Base-by-base conservation (phyloP, 2,888 invertebrate genomes). In the Noctua janthe region DNA sequence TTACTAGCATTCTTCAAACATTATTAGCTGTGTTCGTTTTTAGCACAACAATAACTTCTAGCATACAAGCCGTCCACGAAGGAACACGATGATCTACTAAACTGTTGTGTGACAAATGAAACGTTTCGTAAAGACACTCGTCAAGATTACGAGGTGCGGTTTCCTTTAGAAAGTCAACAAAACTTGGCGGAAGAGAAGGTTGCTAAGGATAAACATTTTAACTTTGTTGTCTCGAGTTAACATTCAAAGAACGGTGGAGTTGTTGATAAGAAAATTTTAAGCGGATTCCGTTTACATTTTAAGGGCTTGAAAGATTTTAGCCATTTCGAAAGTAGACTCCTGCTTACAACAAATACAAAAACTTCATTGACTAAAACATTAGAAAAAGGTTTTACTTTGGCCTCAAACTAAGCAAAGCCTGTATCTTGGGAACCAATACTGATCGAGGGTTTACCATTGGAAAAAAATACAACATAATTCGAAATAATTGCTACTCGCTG, bases 81-180 rank as follows among this genome's bases (percentile, higher is more conserved):
- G 29, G 29, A 8, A 64, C 67, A 35, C 6, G 47, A 64, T 62
- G 47, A 64, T 62, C 56, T 51, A 70, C 7, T 71, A 29, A 82
- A 47, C 39, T 39, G 73, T 70, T 66, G 71, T 74, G 23, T 74
- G 73, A 69, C 74, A 75, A 82, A 86, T 71, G 56, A 49, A 62
- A 51, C 39, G 72, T 79, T 80, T 64, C 70, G 62, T 54, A 69
- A 84, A 75, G 51, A 23, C 23, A 29, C 8, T 49, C 47, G 64
- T 43, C 23, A 15, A 17, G 74, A 43, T 64, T 13, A 23, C 54
- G 13, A 74, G 74, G 66, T 29, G 62, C 67, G 56, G 77, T 86
- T 86, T 84, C 84, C 84, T 82, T 80, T 80, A 81, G 79, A 86
- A 82, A 78, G 86, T 85, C 73, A 71, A 83, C 76, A 81, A 59